These are phyloP conservation scores for Ptychadena robeensis DNA, from an alignment of 2,797 vertebrate genomes.

Conservation along the genomic window DNA sequence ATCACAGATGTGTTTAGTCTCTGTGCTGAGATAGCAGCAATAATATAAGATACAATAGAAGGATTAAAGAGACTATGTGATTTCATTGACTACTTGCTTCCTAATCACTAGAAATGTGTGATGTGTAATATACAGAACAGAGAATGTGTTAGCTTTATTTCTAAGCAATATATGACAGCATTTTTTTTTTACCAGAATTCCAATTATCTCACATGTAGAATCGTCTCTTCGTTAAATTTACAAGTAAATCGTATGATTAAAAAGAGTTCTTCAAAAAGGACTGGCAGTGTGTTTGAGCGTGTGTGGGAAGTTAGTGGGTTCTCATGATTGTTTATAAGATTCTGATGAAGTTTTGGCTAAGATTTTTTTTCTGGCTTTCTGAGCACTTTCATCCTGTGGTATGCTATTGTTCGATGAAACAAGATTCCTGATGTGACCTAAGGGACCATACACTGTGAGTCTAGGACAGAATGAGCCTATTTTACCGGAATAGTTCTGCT, in stretches of 20 bases:
- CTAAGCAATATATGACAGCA: neutral
- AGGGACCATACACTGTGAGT: neutral
- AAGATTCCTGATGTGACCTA: conserved; percentile 23
- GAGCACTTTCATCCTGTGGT: conserved; percentile 5
- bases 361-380: conserved; percentile 12
- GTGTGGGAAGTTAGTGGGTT: conserved; percentile 20
- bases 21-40: neutral
- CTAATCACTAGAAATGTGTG: neutral
- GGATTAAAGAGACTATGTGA: neutral
- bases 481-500: conserved; percentile 12
- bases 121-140: neutral
- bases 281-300: conserved; percentile 14
- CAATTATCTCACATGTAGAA: neutral
- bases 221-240: neutral
- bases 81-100: neutral
- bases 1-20: neutral
- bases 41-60: neutral
- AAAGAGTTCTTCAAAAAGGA: conserved; percentile 1
- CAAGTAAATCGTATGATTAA: conserved; percentile 24
- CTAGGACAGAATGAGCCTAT: neutral
- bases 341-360: conserved; percentile 16
- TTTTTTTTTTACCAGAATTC: neutral
- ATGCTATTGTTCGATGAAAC: conserved; percentile 22
- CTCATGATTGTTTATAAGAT: conserved; percentile 31
- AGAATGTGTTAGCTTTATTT: neutral